A percentile compares a stretch with the other conserved stretches of the same genome.
phyloP scores from a whole-genome alignment of 2,113 vertebrate species.

The Sebastes fasciatus region DNA sequence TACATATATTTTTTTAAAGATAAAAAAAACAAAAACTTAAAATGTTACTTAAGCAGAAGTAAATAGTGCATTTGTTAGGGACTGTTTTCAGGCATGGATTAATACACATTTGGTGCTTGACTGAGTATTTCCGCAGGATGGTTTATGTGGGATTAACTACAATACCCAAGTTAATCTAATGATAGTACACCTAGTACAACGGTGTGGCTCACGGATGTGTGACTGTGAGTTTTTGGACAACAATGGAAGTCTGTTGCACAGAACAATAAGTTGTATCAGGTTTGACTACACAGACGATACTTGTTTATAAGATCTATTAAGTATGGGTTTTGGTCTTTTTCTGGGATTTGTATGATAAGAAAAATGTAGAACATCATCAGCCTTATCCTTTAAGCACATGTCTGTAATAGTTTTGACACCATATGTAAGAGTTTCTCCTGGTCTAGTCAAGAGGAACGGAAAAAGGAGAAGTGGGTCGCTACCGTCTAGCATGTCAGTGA shows the following conservation, averaged over 20 bases:
- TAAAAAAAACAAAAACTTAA: background rate
- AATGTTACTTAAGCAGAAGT: background rate
- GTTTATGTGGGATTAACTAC: background rate
- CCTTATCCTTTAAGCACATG: background rate
- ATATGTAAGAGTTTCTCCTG: background rate
- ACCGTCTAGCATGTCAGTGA: background rate
- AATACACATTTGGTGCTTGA: background rate
- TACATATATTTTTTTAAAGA: no score
- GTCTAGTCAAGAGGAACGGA: background rate
- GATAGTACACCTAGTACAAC: background rate
- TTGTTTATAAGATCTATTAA: background rate
- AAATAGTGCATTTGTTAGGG: background rate
- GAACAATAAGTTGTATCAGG: background rate
- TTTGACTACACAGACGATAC: background rate
- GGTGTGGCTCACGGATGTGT: background rate
- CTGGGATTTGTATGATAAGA: background rate
- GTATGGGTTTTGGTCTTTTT: background rate
- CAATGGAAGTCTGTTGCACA: background rate
- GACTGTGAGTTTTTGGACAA: background rate
- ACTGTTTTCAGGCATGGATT: background rate
- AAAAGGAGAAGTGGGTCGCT: slow-evolving; percentile 20
- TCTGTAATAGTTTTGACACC: background rate
- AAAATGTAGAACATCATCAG: background rate
- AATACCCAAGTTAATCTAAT: background rate
- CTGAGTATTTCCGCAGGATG: background rate